phyloP scores from a whole-genome alignment of 2,888 invertebrate genomes.

The Arrhopalites spinosus region DNA sequence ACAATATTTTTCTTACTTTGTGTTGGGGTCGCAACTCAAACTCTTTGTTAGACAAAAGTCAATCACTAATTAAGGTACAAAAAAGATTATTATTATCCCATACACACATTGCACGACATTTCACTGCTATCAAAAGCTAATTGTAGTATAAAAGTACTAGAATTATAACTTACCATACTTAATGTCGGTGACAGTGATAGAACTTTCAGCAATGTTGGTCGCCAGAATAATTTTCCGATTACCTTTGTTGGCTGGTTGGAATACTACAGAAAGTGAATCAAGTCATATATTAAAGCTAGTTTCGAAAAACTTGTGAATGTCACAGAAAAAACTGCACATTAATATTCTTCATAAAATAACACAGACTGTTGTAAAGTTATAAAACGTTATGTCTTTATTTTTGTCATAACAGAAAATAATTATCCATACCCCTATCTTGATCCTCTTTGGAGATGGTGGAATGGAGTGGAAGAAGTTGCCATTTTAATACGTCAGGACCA shows the following conservation, averaged over 20 bases:
- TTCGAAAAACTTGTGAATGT: not conserved
- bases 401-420: no score
- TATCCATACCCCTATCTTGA: conserved; percentile 21
- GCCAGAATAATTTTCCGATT: conserved; percentile 82
- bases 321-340: not conserved
- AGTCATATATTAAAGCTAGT: not conserved
- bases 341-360: not conserved
- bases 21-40: conserved; percentile 73
- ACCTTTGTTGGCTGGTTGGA: conserved; percentile 67
- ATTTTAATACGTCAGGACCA: conserved; percentile 43
- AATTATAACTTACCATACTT: conserved; percentile 78
- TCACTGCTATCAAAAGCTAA: no score
- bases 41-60: conserved; percentile 92
- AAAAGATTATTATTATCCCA: not conserved
- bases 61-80: conserved; percentile 69
- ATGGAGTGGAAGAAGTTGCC: conserved; percentile 64
- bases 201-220: conserved; percentile 92
- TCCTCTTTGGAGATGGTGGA: conserved; percentile 80
- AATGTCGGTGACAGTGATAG: conserved; percentile 86
- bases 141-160: no score
- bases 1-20: conserved; percentile 72
- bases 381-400: no score
- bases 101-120: no score
- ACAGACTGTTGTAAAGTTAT: not conserved
- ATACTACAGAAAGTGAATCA: conserved; percentile 62